phyloP scores from a whole-genome alignment of 2,888 invertebrate genomes.

The Itoplectis maculator region DNA sequence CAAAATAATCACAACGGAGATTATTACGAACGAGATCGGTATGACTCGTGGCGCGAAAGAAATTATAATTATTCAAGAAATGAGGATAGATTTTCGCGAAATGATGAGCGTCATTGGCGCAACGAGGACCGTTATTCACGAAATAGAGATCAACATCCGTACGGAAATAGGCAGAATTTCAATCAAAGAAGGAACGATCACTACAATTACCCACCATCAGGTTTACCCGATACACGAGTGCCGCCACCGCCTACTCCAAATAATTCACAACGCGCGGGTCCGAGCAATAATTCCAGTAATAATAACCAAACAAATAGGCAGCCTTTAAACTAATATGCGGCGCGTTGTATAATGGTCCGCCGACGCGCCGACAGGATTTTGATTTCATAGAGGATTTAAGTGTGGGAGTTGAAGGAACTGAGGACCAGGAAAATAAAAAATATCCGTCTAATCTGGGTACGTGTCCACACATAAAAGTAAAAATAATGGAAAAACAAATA shows the following conservation, averaged over 20 bases:
- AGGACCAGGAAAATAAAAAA: slow-evolving; percentile 16
- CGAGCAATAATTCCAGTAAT: background rate
- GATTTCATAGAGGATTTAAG: background rate
- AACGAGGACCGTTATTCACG: too few relatives aligned
- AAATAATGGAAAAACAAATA: background rate
- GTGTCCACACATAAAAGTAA: slow-evolving; percentile 3
- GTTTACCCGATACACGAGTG: background rate
- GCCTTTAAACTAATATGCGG: background rate
- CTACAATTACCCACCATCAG: background rate
- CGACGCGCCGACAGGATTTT: background rate
- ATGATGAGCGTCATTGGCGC: too few relatives aligned
- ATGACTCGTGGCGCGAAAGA: background rate
- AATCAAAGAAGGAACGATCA: background rate
- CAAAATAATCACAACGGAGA: background rate
- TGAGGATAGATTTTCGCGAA: too few relatives aligned
- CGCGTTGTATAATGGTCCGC: background rate
- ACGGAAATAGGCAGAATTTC: background rate
- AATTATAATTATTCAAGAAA: background rate
- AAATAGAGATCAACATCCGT: too few relatives aligned
- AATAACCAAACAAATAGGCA: background rate
- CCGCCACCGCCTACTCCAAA: background rate
- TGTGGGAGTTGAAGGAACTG: background rate
- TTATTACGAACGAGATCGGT: background rate
- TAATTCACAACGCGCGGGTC: too few relatives aligned
- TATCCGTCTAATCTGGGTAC: slow-evolving; percentile 11